phyloP scores from a whole-genome alignment of 2,797 vertebrate genomes.

The Rachycentron canadum region DNA sequence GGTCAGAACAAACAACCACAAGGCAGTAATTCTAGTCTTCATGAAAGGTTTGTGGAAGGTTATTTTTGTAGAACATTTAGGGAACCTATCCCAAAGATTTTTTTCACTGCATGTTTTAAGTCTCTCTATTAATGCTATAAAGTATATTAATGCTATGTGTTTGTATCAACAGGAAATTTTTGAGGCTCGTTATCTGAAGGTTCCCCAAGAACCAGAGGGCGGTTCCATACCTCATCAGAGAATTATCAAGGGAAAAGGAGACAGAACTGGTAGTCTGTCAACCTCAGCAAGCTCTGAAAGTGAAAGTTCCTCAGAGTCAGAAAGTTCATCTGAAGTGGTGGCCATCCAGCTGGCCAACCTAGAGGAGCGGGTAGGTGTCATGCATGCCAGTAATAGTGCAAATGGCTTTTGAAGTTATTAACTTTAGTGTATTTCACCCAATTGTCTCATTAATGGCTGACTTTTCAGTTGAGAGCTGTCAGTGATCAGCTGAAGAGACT shows the following conservation, averaged over 20 bases:
- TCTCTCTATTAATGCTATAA: background rate
- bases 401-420: slow-evolving; percentile 5
- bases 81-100: too few relatives aligned
- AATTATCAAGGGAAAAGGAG: slow-evolving; percentile 61
- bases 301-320: slow-evolving; percentile 83
- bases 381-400: background rate
- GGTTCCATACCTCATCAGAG: slow-evolving; percentile 33
- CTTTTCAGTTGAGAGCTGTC: slow-evolving; percentile 88
- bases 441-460: slow-evolving; percentile 36
- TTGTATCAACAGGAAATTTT: slow-evolving; percentile 90
- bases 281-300: slow-evolving; percentile 79
- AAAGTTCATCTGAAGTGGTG: slow-evolving; percentile 80
- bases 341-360: slow-evolving; percentile 82
- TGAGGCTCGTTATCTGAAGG: slow-evolving; percentile 89
- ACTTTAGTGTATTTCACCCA: slow-evolving; percentile 14
- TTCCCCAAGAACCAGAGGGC: slow-evolving; percentile 83
- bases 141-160: background rate
- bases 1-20: too few relatives aligned
- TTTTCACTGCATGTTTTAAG: too few relatives aligned
- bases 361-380: slow-evolving; percentile 87
- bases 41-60: background rate
- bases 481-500: slow-evolving; percentile 88
- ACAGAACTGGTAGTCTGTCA: slow-evolving; percentile 70
- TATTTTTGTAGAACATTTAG: too few relatives aligned
- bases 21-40: too few relatives aligned